phyloP scores from a whole-genome alignment of 30 jellyfish, hydroid and myxozoan species.

The Mastigias papua region DNA sequence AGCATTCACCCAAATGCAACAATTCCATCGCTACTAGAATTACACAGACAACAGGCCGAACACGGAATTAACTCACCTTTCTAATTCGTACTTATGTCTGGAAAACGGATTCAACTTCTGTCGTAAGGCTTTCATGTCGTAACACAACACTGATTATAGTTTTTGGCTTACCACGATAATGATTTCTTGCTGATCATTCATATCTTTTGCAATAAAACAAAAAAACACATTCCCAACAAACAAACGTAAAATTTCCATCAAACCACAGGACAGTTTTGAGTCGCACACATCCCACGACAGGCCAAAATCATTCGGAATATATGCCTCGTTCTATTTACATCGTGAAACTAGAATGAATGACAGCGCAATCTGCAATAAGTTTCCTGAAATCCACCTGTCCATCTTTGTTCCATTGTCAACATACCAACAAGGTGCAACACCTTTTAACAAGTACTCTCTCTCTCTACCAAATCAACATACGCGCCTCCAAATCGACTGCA shows the following conservation, averaged over 20 bases:
- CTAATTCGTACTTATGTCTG: slow-evolving; percentile 3
- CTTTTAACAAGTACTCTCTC: background rate
- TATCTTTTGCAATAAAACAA: too few species aligned
- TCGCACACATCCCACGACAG: background rate
- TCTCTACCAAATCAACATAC: background rate
- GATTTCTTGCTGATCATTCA: too few species aligned
- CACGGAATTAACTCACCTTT: background rate
- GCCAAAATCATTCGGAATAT: background rate
- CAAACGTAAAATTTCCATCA: background rate
- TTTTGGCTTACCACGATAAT: too few species aligned
- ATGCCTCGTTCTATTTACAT: background rate
- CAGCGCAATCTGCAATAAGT: background rate
- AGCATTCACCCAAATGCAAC: too few species aligned
- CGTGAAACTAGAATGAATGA: background rate
- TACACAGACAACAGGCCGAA: too few species aligned
- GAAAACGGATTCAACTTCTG: slow-evolving; percentile 11
- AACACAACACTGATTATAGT: too few species aligned
- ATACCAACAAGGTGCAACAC: background rate
- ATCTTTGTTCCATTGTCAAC: background rate
- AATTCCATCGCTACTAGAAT: too few species aligned
- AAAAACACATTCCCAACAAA: background rate
- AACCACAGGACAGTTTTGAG: background rate
- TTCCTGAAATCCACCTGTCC: background rate
- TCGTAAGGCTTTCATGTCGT: slow-evolving; percentile 9
- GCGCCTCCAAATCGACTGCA: background rate